phyloP scores from a whole-genome alignment of 2,797 vertebrate species.

The Heliangelus exortis region DNA sequence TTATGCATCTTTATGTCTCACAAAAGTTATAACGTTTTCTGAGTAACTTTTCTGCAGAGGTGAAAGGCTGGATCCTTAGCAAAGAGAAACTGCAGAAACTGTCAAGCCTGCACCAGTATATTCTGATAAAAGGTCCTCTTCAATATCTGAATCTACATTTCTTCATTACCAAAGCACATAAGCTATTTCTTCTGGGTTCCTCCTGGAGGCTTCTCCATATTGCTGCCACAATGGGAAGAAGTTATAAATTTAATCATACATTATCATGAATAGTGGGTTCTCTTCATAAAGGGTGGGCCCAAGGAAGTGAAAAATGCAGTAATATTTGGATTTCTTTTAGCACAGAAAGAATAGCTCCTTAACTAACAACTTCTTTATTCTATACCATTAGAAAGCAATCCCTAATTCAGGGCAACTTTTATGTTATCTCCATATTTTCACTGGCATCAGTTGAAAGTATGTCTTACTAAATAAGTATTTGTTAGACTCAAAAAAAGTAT shows the following conservation, averaged over 20 bases:
- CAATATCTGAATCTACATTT: neutral
- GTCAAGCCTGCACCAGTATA: neutral
- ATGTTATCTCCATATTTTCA: neutral
- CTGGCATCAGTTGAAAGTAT: neutral
- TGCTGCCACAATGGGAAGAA: neutral
- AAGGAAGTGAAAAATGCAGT: neutral
- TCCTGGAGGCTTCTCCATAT: neutral
- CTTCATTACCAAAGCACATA: neutral
- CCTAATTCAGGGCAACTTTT: neutral
- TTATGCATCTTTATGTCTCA: neutral
- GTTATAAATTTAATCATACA: neutral
- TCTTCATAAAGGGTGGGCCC: neutral
- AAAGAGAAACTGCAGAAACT: neutral
- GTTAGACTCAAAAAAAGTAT: neutral
- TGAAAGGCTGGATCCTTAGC: neutral
- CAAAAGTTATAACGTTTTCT: neutral
- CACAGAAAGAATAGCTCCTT: neutral
- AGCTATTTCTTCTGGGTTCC: slow-evolving; percentile 4
- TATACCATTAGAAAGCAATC: neutral
- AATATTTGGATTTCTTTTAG: neutral
- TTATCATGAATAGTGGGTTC: neutral
- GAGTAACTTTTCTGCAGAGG: neutral
- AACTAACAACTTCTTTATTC: neutral
- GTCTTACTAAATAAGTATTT: slow-evolving; percentile 10
- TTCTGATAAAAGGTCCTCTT: neutral